A percentile compares a stretch with the other conserved stretches of the same genome.
Conservation (phyloP, 2,797 vertebrate species). For the Parauchenoglanis punctatus region DNA sequence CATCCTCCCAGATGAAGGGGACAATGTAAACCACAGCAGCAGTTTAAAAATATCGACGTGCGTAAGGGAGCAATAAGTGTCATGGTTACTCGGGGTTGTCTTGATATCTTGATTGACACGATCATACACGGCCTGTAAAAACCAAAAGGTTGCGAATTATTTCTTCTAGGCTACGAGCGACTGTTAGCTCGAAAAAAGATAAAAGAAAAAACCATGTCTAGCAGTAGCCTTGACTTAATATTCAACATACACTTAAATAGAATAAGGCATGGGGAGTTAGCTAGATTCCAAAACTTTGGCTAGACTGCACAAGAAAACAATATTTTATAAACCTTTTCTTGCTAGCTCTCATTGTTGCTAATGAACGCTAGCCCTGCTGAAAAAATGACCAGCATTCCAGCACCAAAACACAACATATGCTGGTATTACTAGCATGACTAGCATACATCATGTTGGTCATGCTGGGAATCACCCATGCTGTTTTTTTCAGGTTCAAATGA, state of each 20-base stretch:
- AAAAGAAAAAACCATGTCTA: neutral
- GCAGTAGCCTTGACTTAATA: neutral
- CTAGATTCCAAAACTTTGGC: neutral
- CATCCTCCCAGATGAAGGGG: conserved; percentile 23
- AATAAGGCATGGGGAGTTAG: neutral
- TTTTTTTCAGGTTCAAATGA: neutral
- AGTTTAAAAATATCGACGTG: conserved; percentile 12
- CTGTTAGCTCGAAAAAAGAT: neutral
- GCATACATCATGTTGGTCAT: too few relatives aligned
- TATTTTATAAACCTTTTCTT: neutral
- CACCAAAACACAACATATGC: too few relatives aligned
- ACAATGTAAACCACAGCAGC: conserved; percentile 36
- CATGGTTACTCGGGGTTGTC: neutral
- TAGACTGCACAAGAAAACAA: neutral
- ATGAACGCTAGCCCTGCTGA: too few relatives aligned
- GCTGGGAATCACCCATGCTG: neutral
- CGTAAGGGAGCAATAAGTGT: neutral
- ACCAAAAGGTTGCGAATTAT: neutral
- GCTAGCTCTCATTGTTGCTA: neutral
- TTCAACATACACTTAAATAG: neutral
- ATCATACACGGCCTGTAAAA: neutral
- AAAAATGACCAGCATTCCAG: too few relatives aligned
- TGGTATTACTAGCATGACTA: too few relatives aligned
- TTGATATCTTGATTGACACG: neutral
- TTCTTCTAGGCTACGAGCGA: neutral